phyloP scores from a whole-genome alignment of 2,797 vertebrate genomes.

The Vultur gryphus region DNA sequence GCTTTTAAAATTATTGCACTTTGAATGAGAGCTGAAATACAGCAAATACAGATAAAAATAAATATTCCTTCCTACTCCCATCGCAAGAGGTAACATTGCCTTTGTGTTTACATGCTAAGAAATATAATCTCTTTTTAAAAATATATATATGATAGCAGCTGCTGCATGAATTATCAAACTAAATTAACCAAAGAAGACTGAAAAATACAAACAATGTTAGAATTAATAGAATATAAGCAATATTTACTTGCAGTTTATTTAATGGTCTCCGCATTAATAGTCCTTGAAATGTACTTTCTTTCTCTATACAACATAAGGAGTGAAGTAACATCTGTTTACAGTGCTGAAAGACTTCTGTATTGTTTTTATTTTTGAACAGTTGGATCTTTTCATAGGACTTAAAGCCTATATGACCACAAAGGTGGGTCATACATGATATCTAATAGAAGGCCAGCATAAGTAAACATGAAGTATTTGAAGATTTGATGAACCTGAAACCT shows the following conservation, averaged over 20 bases:
- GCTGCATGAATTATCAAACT: background rate
- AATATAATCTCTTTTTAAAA: background rate
- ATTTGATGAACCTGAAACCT: background rate
- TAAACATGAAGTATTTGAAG: background rate
- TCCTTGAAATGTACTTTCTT: background rate
- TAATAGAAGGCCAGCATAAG: background rate
- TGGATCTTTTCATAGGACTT: background rate
- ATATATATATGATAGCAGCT: background rate
- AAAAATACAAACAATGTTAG: conserved; percentile 14
- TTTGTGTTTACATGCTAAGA: background rate
- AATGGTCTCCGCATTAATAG: background rate
- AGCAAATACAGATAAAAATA: background rate
- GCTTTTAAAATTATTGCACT: background rate
- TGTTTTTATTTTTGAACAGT: background rate
- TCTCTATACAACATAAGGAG: background rate
- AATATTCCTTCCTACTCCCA: background rate
- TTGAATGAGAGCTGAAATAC: background rate
- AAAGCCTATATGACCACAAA: background rate
- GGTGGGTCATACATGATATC: no score
- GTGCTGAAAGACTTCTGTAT: background rate
- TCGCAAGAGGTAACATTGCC: background rate
- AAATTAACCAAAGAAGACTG: background rate
- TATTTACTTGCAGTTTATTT: background rate
- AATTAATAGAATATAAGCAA: background rate
- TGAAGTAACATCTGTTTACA: background rate